Percentiles rank a stretch among this genome's conserved stretches.
Evolutionary conservation across 92 coral and sea anemone genomes (phyloP).

Genomic region (Diadumene lineata): DNA sequence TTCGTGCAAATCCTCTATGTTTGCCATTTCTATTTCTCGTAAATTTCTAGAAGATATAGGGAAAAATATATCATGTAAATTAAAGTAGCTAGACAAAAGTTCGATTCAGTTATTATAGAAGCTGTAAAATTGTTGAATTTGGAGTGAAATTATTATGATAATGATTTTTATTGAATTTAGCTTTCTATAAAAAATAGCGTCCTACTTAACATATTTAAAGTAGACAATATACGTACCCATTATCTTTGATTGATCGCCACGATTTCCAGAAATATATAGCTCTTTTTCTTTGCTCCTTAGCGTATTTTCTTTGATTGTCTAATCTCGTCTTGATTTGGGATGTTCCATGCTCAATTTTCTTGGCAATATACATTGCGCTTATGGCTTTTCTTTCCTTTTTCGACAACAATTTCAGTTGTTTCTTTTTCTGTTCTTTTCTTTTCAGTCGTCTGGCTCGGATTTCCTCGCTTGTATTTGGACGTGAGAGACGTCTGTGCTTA

Average conservation of each 20-base stretch:
- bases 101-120: too few relatives aligned
- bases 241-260: conserved; percentile 9
- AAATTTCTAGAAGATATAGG: too few relatives aligned
- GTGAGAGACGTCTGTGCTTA: conserved; percentile 3
- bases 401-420: neutral
- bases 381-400: neutral
- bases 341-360: conserved; percentile 2
- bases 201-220: too few relatives aligned
- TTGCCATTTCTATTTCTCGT: conserved; percentile 15
- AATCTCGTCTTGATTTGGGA: conserved; percentile 5
- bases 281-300: conserved; percentile 9
- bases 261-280: conserved; percentile 15
- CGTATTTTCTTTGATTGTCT: conserved; percentile 1
- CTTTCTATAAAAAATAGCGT: too few relatives aligned
- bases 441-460: neutral
- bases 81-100: too few relatives aligned
- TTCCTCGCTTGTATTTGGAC: conserved; percentile 25
- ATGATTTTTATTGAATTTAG: too few relatives aligned
- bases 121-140: too few relatives aligned
- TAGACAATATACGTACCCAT: too few relatives aligned
- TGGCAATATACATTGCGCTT: neutral
- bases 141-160: too few relatives aligned
- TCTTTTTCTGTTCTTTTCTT: conserved; percentile 14
- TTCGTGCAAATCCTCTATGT: neutral
- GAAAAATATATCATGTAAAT: too few relatives aligned